Evolutionary conservation across 2,113 vertebrate genomes (phyloP).

Genomic region (Mellivora capensis): DNA sequence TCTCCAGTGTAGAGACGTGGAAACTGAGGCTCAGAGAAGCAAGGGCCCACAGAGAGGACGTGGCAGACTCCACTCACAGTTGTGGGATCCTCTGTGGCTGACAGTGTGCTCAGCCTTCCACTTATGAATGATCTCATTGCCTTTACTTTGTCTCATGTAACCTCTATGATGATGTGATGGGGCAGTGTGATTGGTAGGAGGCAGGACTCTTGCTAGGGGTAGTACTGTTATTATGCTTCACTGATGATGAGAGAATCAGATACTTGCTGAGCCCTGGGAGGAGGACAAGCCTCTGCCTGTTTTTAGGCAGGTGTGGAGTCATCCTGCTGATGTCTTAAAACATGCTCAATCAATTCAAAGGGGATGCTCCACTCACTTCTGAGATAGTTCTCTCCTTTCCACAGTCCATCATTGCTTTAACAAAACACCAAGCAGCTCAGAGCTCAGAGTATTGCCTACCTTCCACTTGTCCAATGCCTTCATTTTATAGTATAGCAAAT

Average conservation of each 20-base stretch:
- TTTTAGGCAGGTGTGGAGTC: no score
- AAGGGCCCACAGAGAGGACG: background rate
- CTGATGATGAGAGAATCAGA: background rate
- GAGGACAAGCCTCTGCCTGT: background rate
- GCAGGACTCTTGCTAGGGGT: no score
- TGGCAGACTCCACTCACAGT: background rate
- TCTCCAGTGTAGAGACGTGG: background rate
- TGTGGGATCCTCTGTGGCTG: background rate
- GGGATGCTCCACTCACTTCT: background rate
- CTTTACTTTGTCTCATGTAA: fast-evolving
- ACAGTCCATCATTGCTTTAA: background rate
- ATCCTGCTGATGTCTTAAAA: background rate
- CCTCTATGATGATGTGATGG: background rate
- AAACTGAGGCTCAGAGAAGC: background rate
- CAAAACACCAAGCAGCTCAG: background rate
- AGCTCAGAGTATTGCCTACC: background rate
- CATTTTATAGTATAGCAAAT: background rate
- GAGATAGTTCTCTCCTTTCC: background rate
- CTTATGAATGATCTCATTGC: fast-evolving
- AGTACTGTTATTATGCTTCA: background rate
- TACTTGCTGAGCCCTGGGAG: background rate
- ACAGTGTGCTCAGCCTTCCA: no score
- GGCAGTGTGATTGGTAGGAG: background rate
- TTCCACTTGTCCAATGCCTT: background rate
- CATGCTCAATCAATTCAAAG: background rate